These are phyloP conservation scores for Todiramphus chloris DNA, from an alignment of 2,113 vertebrate genomes.

Conservation along the genomic window DNA sequence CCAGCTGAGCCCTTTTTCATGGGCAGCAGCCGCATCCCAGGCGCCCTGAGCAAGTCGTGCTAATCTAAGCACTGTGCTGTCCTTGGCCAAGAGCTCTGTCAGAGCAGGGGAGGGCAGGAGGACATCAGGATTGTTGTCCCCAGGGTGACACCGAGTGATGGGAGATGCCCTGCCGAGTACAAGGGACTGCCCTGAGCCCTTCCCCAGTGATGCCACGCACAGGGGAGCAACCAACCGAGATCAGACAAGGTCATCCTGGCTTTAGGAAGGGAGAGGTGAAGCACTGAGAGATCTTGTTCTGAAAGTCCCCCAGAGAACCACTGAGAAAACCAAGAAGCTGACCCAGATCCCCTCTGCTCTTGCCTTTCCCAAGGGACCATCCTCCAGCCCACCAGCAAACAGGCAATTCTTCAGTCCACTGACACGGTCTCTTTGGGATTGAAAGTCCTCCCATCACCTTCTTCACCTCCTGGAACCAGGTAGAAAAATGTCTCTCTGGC, in stretches of 20 bases:
- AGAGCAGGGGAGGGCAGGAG: neutral
- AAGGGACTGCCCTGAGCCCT: neutral
- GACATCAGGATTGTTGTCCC: rapidly evolving
- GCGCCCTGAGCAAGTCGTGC: neutral
- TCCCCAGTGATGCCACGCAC: rapidly evolving
- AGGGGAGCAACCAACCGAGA: neutral
- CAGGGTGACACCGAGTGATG: neutral
- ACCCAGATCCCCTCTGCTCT: neutral
- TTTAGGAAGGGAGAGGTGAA: neutral
- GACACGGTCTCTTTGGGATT: rapidly evolving
- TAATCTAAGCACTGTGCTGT: neutral
- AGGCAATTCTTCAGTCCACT: rapidly evolving
- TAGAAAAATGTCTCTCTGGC: neutral
- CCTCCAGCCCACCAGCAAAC: neutral
- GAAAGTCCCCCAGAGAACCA: rapidly evolving
- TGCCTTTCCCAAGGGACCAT: neutral
- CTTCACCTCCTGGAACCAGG: neutral
- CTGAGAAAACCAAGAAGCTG: neutral
- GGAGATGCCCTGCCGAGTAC: neutral
- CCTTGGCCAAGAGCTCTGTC: neutral
- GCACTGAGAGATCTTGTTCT: neutral
- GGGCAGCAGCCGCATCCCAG: neutral
- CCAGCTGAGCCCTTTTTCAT: neutral
- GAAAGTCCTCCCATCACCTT: neutral
- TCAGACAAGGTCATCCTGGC: neutral